Evolutionary conservation across 2,888 invertebrate genomes (phyloP).

Genomic region (Pinctada fucata): DNA sequence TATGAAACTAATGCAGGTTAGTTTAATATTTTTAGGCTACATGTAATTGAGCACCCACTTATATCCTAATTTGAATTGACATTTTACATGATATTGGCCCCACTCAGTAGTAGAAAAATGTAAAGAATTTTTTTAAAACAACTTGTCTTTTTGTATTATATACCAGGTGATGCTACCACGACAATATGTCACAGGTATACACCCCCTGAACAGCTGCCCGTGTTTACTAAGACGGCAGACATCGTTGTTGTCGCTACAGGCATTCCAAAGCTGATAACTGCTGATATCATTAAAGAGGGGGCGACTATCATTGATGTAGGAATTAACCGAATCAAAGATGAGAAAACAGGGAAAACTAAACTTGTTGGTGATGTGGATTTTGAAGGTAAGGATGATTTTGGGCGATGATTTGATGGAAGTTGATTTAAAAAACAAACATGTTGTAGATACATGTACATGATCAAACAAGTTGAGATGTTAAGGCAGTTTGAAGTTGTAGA

Average conservation of each 20-base stretch:
- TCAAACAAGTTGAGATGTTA: not conserved
- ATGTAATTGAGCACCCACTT: too few relatives aligned
- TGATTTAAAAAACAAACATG: not conserved
- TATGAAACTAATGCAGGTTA: conserved; percentile 79
- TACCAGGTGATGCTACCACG: conserved; percentile 88
- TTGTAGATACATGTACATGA: not conserved
- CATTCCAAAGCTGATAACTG: conserved; percentile 77
- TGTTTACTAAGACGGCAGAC: conserved; percentile 86
- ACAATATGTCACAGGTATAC: conserved; percentile 93
- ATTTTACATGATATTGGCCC: too few relatives aligned
- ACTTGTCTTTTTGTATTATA: not conserved
- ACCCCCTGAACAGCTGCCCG: conserved; percentile 85
- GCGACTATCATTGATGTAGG: conserved; percentile 94
- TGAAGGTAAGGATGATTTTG: conserved; percentile 79
- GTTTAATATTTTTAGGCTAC: conserved; percentile 24
- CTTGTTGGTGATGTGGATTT: conserved; percentile 94
- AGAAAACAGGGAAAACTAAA: conserved; percentile 80
- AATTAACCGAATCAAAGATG: conserved; percentile 82
- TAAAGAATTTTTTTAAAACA: too few relatives aligned
- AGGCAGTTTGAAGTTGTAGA: not conserved
- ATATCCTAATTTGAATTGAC: not conserved
- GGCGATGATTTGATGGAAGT: too few relatives aligned
- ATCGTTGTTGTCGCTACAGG: conserved; percentile 88
- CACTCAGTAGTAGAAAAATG: too few relatives aligned
- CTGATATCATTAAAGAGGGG: conserved; percentile 92